phyloP scores from a whole-genome alignment of 2,888 invertebrate genomes.

The Pollenia griseotomentosa region DNA sequence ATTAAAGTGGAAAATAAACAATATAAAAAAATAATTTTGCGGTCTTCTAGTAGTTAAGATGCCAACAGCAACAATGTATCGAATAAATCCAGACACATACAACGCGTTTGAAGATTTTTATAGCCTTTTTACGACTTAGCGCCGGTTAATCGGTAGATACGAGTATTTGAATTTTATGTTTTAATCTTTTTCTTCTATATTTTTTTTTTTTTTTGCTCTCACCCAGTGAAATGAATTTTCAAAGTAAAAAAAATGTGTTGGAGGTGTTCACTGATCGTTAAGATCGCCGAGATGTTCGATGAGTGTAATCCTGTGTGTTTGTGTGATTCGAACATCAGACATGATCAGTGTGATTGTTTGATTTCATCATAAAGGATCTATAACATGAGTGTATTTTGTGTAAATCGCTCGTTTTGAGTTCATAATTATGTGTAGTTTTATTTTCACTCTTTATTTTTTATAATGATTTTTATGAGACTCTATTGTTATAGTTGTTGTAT shows the following conservation, averaged over 20 bases:
- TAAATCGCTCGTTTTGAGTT: neutral
- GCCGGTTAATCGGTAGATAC: constrained; percentile 76
- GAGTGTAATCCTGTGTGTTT: constrained; percentile 17
- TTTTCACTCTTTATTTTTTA: constrained; percentile 76
- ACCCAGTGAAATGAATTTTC: neutral
- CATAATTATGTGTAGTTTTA: neutral
- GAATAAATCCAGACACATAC: constrained; percentile 47
- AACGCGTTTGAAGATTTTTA: constrained; percentile 76
- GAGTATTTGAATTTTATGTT: constrained; percentile 49
- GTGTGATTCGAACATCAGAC: constrained; percentile 60
- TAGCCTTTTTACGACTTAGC: constrained; percentile 83
- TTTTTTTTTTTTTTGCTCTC: neutral
- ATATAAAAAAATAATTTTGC: constrained; percentile 76
- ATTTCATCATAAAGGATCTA: constrained; percentile 35
- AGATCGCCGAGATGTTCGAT: constrained; percentile 31
- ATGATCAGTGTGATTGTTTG: constrained; percentile 20
- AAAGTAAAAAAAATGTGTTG: constrained; percentile 4
- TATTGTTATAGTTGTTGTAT: constrained; percentile 59
- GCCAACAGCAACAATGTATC: constrained; percentile 55
- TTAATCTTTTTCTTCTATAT: constrained; percentile 1
- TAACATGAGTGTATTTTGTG: constrained; percentile 53
- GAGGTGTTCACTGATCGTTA: neutral
- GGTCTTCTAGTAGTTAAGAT: constrained; percentile 75
- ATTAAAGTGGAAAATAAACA: constrained; percentile 76
- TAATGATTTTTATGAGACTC: constrained; percentile 83